phyloP scores from a whole-genome alignment of 2,888 invertebrate species.

The Phalera bucephala region DNA sequence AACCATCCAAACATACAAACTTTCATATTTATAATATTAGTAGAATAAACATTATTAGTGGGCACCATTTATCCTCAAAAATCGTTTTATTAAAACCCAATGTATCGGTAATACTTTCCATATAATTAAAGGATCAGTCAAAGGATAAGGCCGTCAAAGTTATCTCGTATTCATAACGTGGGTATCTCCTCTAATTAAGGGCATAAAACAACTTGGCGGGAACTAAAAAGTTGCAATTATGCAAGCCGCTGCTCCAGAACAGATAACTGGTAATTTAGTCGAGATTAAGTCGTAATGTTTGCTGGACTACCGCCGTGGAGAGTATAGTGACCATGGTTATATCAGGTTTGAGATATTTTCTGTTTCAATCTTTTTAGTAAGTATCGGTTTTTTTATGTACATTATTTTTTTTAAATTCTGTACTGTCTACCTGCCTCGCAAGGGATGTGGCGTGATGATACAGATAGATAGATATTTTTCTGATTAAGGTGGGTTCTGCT shows the following conservation, averaged over 20 bases:
- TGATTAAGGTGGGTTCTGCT: too few species aligned
- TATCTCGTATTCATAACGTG: slow-evolving; percentile 24
- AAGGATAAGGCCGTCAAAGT: slow-evolving; percentile 15
- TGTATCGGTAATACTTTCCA: slow-evolving; percentile 3
- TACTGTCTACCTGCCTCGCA: too few species aligned
- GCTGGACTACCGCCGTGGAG: slow-evolving; percentile 46
- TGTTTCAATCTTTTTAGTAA: too few species aligned
- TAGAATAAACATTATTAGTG: too few species aligned
- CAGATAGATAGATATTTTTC: too few species aligned
- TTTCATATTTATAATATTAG: too few species aligned
- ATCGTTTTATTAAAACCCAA: neutral
- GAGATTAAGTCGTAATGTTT: slow-evolving; percentile 70
- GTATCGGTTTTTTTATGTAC: too few species aligned
- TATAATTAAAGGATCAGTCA: slow-evolving; percentile 22
- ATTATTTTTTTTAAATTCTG: too few species aligned
- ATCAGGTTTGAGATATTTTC: slow-evolving; percentile 5
- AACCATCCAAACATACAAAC: too few species aligned
- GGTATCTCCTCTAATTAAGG: slow-evolving; percentile 38
- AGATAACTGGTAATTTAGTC: slow-evolving; percentile 64
- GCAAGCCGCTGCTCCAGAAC: slow-evolving; percentile 44
- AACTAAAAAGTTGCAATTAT: slow-evolving; percentile 50
- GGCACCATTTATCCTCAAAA: too few species aligned
- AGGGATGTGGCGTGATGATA: too few species aligned
- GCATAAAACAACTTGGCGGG: slow-evolving; percentile 26
- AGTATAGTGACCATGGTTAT: slow-evolving; percentile 29